These are phyloP conservation scores for Echinometra lucunter DNA, from an alignment of 53 echinoderm and acorn worm species.

Conservation along the genomic window DNA sequence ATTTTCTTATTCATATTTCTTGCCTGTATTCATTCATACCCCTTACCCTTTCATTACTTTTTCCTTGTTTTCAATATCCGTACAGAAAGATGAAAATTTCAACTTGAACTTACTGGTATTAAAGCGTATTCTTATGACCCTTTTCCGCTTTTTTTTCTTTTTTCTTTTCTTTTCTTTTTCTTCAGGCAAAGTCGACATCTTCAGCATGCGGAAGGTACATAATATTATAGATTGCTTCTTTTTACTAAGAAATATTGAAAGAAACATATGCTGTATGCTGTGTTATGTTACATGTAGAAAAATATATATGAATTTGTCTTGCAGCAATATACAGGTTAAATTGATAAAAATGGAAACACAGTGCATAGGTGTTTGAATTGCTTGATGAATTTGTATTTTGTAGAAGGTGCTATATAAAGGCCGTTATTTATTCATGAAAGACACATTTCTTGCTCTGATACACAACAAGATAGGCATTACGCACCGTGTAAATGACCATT, in stretches of 20 bases:
- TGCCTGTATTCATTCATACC: too few species aligned
- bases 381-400: not conserved
- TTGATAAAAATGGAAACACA: not conserved
- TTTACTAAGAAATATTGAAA: not conserved
- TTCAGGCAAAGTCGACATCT: slow-evolving; percentile 84
- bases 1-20: too few species aligned
- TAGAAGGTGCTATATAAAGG: too few species aligned
- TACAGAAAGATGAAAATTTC: not conserved
- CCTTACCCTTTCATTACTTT: too few species aligned
- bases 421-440: too few species aligned
- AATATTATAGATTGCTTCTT: not conserved
- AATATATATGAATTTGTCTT: not conserved
- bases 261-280: not conserved
- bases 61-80: too few species aligned
- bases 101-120: not conserved
- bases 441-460: not conserved
- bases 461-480: not conserved
- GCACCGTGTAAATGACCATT: not conserved
- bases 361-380: not conserved
- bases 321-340: not conserved
- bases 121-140: too few species aligned
- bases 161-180: slow-evolving; percentile 3
- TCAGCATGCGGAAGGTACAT: slow-evolving; percentile 88
- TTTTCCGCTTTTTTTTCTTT: not conserved
- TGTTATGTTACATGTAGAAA: not conserved